Conservation (phyloP, 1,140 invertebrate genomes). For the Formica selysi region DNA sequence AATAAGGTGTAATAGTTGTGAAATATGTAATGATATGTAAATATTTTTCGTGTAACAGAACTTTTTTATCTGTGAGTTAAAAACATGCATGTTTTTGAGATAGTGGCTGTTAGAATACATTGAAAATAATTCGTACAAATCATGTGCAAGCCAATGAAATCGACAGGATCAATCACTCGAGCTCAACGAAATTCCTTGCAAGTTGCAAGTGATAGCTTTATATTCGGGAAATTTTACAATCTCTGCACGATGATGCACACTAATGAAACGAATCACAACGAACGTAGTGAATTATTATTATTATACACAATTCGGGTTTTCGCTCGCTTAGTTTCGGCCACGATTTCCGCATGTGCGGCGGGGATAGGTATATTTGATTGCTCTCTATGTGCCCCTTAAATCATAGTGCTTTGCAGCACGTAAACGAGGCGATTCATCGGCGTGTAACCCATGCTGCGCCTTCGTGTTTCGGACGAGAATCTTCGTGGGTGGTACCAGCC, state of each 20-base stretch:
- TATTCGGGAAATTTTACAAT: slow-evolving; percentile 11
- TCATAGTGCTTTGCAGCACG: slow-evolving; percentile 60
- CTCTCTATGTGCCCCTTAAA: slow-evolving; percentile 58
- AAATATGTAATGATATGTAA: not conserved
- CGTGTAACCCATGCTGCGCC: slow-evolving; percentile 28
- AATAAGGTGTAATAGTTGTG: not conserved
- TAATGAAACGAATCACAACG: slow-evolving; percentile 31
- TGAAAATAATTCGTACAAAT: not conserved
- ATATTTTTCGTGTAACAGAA: not conserved
- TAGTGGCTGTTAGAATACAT: not conserved
- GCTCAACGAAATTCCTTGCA: not conserved
- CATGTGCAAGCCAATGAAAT: not conserved
- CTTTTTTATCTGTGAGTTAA: not conserved
- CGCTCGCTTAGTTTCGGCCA: slow-evolving; percentile 1
- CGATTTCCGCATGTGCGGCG: slow-evolving; percentile 32
- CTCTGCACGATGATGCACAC: slow-evolving; percentile 4
- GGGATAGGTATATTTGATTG: slow-evolving; percentile 62
- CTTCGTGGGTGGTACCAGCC: slow-evolving; percentile 65
- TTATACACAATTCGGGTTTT: slow-evolving; percentile 18
- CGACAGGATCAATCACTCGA: not conserved
- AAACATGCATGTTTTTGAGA: slow-evolving; percentile 5
- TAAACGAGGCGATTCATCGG: slow-evolving; percentile 65
- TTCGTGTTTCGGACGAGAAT: slow-evolving; percentile 65
- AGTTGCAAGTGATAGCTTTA: not conserved
- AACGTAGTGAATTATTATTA: slow-evolving; percentile 38